Evolutionary conservation across 2,113 vertebrate genomes (phyloP), one percentile per base, ranked within the genome.

Genomic region (Capricornis sumatraensis): DNA sequence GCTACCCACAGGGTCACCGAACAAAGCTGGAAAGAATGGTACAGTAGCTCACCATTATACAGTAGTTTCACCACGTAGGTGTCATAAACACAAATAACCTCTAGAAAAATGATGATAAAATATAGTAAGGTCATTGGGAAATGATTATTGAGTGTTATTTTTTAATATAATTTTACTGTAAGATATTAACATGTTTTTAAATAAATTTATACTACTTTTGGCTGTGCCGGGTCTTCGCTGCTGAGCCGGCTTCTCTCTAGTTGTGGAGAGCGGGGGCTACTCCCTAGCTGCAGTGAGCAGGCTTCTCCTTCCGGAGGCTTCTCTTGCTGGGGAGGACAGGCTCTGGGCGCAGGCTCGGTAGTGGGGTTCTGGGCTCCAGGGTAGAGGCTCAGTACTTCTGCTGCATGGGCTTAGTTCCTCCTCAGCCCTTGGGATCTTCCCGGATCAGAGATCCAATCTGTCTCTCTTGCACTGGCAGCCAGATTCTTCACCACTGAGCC

Each of bases 321-420:
- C 23, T 76, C 71, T 27, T 14, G 71, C 71, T 4, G 40, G 40
- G 6, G 71, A 71, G 36, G n/a, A 71, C 19, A 12, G 71, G 71
- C 71, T 43, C 71, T 7, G 13, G 71, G 40, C 1, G 0, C 0
- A 1, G 40, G 21, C 23, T 76, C 23, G 1, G 40, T 4, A 7
- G 12, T 7, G 14, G 71, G 36, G 71, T 76, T 13, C 40, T 43
- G 71, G 36, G 40, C 71, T 43, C 23, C 36, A 1, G 71, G 23
- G 40, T 23, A 25, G 12, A 43, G 40, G 5, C 23, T 76, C 71
- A 7, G 40, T 27, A 7, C 0, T 9, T 43, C 1, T 40, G 36
- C 11, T 43, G 5, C 71, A 4, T 4, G 23, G 23, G 71, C 36
- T 43, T 7, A 25, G 12, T 3, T 76, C 40, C 71, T 43, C 6